phyloP scores from a whole-genome alignment of 2,888 invertebrate species.

The Xanthia icteritia region DNA sequence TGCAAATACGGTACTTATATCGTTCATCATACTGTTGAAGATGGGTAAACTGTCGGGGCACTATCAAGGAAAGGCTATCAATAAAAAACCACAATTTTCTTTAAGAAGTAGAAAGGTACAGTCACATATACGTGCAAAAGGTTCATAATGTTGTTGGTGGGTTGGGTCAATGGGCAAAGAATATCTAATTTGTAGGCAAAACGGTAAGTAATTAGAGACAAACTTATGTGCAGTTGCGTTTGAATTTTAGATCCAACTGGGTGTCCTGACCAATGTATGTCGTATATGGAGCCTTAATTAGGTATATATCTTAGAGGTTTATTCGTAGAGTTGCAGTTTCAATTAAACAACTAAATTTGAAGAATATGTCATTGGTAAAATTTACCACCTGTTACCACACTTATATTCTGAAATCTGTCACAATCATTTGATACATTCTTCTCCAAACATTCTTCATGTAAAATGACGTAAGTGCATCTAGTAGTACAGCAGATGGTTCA shows the following conservation, averaged over 20 bases:
- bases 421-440: conserved; percentile 11
- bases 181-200: conserved; percentile 1
- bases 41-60: not conserved
- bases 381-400: not conserved
- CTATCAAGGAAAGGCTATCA: no score
- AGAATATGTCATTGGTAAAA: not conserved
- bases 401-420: not conserved
- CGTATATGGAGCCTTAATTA: not conserved
- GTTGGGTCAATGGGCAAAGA: not conserved
- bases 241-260: not conserved
- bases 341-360: no score
- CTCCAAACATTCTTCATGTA: conserved; percentile 19
- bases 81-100: not conserved
- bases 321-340: not conserved
- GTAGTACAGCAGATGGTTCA: conserved; percentile 61
- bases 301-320: not conserved
- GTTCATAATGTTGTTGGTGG: not conserved
- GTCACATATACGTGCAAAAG: not conserved
- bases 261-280: not conserved
- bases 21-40: not conserved
- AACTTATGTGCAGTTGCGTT: not conserved
- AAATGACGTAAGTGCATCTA: conserved; percentile 62
- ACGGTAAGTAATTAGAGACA: not conserved
- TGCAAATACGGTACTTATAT: not conserved
- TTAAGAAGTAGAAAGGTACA: not conserved